A percentile compares a stretch with the other conserved stretches of the same genome.
Conservation (phyloP, 2,888 invertebrate species). For the Drosophila fulvimacula region DNA sequence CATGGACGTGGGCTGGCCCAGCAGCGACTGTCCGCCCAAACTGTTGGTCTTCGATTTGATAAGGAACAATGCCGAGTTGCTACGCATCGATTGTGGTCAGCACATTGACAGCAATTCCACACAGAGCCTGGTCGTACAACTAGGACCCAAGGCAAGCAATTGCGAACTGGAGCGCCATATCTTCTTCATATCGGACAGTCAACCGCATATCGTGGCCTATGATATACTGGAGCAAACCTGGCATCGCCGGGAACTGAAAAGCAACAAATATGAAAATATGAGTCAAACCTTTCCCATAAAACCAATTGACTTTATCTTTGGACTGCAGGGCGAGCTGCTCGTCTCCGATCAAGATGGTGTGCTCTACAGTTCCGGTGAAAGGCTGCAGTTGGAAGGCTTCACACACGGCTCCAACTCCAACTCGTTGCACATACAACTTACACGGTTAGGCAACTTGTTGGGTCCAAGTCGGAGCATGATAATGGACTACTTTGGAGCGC, state of each 20-base stretch:
- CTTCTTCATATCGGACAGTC: constrained; percentile 71
- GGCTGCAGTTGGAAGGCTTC: constrained; percentile 24
- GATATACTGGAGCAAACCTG: constrained; percentile 81
- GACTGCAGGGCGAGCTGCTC: constrained; percentile 70
- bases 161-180: constrained; percentile 79
- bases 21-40: constrained; percentile 72
- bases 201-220: constrained; percentile 72
- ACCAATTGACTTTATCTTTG: constrained; percentile 79
- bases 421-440: constrained; percentile 47
- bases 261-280: constrained; percentile 74
- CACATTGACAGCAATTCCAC: constrained; percentile 60
- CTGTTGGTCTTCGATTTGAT: constrained; percentile 81
- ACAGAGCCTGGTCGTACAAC: constrained; percentile 64
- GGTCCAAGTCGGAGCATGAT: constrained; percentile 78
- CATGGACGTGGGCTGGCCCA: constrained; percentile 77
- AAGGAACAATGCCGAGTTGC: constrained; percentile 77
- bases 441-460: constrained; percentile 72
- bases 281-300: constrained; percentile 72
- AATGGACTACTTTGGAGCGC: constrained; percentile 68
- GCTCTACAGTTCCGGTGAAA: constrained; percentile 57
- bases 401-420: not conserved
- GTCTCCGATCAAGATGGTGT: constrained; percentile 78
- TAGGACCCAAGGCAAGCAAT: constrained; percentile 68
- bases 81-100: constrained; percentile 77
- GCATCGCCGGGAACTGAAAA: constrained; percentile 62